Evolutionary conservation across 2,797 vertebrate genomes (phyloP).

Genomic region (Argentina silus): DNA sequence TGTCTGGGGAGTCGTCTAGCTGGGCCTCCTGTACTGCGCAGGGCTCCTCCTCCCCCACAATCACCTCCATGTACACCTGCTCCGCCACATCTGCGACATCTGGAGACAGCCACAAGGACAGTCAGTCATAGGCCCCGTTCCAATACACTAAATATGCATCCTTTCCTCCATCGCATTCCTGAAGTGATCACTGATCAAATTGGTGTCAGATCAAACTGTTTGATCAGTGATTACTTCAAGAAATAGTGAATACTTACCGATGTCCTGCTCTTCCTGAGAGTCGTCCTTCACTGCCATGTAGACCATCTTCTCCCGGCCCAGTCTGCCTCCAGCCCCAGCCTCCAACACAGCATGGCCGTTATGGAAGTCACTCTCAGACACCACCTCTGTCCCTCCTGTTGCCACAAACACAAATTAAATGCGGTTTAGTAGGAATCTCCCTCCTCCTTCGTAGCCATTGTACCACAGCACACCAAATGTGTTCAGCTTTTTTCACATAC

Average conservation of each 20-base stretch:
- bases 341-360: constrained; percentile 93
- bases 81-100: constrained; percentile 87
- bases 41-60: constrained; percentile 87
- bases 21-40: constrained; percentile 79
- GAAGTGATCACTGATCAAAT: too few species aligned
- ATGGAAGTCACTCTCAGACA: constrained; percentile 95
- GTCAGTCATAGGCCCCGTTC: neutral
- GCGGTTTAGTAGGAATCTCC: neutral
- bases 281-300: constrained; percentile 98
- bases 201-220: too few species aligned
- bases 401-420: constrained; percentile 15
- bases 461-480: too few species aligned
- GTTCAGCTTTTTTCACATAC: constrained; percentile 2
- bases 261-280: constrained; percentile 84
- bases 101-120: constrained; percentile 43
- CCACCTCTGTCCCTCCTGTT: constrained; percentile 95
- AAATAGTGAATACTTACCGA: constrained; percentile 81
- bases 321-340: constrained; percentile 84
- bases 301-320: constrained; percentile 96
- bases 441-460: too few species aligned
- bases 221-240: neutral
- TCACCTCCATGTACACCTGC: constrained; percentile 91
- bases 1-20: constrained; percentile 79
- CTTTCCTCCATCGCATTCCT: too few species aligned
- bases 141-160: neutral